Evolutionary conservation across 1,140 invertebrate species (phyloP).

Genomic region (Ylistrum balloti): DNA sequence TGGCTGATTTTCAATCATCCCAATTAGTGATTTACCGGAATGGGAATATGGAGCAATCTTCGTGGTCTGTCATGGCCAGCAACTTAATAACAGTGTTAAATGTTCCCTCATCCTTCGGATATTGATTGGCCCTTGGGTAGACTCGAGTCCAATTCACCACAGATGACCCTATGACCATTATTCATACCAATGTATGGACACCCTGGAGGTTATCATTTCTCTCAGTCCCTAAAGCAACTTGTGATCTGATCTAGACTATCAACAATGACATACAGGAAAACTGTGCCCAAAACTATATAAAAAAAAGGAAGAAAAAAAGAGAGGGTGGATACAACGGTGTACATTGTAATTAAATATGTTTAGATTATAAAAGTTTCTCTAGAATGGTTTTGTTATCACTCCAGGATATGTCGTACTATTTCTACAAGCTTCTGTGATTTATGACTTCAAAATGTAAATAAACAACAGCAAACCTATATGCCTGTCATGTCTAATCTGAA

Average conservation of each 20-base stretch:
- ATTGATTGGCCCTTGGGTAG: background rate
- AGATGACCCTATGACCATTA: constrained; percentile 4
- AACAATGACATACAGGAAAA: no score
- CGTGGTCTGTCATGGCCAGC: background rate
- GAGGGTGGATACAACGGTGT: no score
- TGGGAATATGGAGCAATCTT: background rate
- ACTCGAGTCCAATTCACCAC: background rate
- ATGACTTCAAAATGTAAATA: background rate
- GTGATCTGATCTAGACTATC: no score
- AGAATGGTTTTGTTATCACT: no score
- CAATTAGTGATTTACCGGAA: background rate
- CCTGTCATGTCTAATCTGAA: background rate
- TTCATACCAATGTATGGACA: background rate
- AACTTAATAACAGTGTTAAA: constrained; percentile 35
- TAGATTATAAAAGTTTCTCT: no score
- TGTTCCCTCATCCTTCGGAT: background rate
- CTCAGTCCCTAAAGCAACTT: no score
- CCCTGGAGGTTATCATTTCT: background rate
- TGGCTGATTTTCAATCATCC: constrained; percentile 12
- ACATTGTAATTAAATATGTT: no score
- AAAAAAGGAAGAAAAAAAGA: no score
- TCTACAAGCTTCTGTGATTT: no score
- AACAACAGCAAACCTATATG: background rate
- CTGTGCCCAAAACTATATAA: no score
- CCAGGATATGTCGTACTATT: no score